Evolutionary conservation across 53 echinoderm and acorn worm genomes (phyloP).

Genomic region (Paelopatides confundens): DNA sequence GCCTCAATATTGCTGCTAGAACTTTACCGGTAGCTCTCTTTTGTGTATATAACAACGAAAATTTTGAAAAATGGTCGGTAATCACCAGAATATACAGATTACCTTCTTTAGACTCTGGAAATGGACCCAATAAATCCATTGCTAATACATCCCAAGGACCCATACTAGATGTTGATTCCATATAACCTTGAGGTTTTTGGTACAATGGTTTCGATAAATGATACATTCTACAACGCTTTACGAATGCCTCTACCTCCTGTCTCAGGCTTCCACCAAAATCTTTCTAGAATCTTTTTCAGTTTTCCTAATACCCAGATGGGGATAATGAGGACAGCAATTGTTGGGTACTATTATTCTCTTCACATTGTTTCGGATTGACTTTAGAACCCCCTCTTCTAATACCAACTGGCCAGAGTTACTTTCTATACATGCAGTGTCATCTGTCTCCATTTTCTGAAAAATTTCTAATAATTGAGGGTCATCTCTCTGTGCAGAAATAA

Average conservation of each 20-base stretch:
- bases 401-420: no score
- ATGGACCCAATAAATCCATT: slow-evolving; percentile 61
- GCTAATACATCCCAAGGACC: slow-evolving; percentile 61
- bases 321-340: background rate
- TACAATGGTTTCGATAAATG: slow-evolving; percentile 56
- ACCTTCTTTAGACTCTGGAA: slow-evolving; percentile 52
- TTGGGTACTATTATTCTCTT: slow-evolving; percentile 13
- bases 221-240: slow-evolving; percentile 32
- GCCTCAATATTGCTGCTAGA: slow-evolving; percentile 37
- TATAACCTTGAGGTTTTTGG: slow-evolving; percentile 58
- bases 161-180: slow-evolving; percentile 29
- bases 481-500: no score
- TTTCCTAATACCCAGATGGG: slow-evolving; percentile 51
- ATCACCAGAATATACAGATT: slow-evolving; percentile 54
- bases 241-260: slow-evolving; percentile 41
- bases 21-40: slow-evolving; percentile 51
- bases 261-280: slow-evolving; percentile 31
- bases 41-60: slow-evolving; percentile 43
- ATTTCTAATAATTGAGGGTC: no score
- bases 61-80: slow-evolving; percentile 47
- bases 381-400: no score
- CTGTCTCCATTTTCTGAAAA: no score
- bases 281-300: slow-evolving; percentile 42
- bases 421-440: no score
- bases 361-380: no score